These are phyloP conservation scores for Mesochorus sp. DNA, from an alignment of 2,888 invertebrate genomes.

Conservation along the genomic window DNA sequence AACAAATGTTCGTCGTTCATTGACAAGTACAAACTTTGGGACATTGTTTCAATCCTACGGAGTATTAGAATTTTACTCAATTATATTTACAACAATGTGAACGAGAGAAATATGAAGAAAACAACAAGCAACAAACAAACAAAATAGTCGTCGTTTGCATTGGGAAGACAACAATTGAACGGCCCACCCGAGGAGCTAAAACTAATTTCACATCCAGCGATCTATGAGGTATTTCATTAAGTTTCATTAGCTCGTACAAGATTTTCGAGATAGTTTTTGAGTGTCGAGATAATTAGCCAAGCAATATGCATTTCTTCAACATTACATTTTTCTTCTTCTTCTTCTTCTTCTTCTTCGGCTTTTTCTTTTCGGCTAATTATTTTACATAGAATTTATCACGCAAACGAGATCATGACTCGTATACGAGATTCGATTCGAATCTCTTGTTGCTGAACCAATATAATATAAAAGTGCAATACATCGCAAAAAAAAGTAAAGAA, in stretches of 20 bases:
- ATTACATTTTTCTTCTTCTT: slow-evolving; percentile 20
- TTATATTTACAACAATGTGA: not conserved
- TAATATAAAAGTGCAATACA: slow-evolving; percentile 55
- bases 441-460: slow-evolving; percentile 42
- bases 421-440: slow-evolving; percentile 29
- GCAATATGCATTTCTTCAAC: slow-evolving; percentile 56
- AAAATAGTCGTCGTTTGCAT: slow-evolving; percentile 8
- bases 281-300: slow-evolving; percentile 53
- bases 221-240: slow-evolving; percentile 57
- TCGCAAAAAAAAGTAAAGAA: slow-evolving; percentile 21
- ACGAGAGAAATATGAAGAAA: not conserved
- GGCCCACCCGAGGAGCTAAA: not conserved
- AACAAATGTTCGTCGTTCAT: slow-evolving; percentile 16
- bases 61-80: slow-evolving; percentile 29
- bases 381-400: slow-evolving; percentile 26
- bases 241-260: slow-evolving; percentile 47
- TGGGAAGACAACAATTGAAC: not conserved
- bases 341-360: slow-evolving; percentile 10
- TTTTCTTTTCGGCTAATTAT: slow-evolving; percentile 51
- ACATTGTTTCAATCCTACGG: slow-evolving; percentile 37
- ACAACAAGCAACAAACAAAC: not conserved
- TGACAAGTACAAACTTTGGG: slow-evolving; percentile 42
- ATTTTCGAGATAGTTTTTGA: slow-evolving; percentile 29
- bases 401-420: slow-evolving; percentile 21
- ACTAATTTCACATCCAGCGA: slow-evolving; percentile 43